Conservation (phyloP, 2,888 invertebrate genomes). For the Trichopoda pennipes region DNA sequence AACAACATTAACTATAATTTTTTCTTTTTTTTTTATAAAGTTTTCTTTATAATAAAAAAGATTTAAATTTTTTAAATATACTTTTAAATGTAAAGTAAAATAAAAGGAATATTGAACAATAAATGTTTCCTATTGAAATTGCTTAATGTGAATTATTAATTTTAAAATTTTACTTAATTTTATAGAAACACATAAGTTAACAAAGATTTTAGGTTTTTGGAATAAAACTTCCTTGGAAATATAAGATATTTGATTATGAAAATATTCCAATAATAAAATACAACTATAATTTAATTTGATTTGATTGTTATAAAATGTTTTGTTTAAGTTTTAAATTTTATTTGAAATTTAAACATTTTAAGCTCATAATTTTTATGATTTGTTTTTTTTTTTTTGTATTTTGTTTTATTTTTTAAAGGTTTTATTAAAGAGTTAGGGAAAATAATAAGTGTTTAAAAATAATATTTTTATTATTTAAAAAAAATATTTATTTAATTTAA, state of each 20-base stretch:
- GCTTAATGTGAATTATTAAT: neutral
- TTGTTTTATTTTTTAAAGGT: too few relatives aligned
- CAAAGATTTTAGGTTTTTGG: neutral
- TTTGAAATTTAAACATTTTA: too few relatives aligned
- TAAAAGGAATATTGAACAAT: slow-evolving; percentile 29
- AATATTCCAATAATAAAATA: slow-evolving; percentile 31
- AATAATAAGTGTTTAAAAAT: too few relatives aligned
- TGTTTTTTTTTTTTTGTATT: too few relatives aligned
- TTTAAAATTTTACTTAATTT: neutral
- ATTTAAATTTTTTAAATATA: slow-evolving; percentile 42
- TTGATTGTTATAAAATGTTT: slow-evolving; percentile 69
- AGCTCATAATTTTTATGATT: too few relatives aligned
- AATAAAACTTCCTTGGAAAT: neutral
- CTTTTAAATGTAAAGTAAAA: neutral
- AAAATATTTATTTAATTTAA: too few relatives aligned
- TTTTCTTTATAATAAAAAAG: slow-evolving; percentile 16
- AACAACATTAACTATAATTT: slow-evolving; percentile 50
- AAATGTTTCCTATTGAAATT: slow-evolving; percentile 1
- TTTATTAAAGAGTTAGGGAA: too few relatives aligned
- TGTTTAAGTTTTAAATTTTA: slow-evolving; percentile 38
- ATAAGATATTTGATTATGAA: slow-evolving; percentile 1
- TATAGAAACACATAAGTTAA: neutral
- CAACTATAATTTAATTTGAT: slow-evolving; percentile 60
- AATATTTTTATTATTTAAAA: too few relatives aligned
- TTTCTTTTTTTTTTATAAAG: too few relatives aligned